Evolutionary conservation across 1,140 invertebrate species (phyloP).

Genomic region (Metopolophium dirhodum): DNA sequence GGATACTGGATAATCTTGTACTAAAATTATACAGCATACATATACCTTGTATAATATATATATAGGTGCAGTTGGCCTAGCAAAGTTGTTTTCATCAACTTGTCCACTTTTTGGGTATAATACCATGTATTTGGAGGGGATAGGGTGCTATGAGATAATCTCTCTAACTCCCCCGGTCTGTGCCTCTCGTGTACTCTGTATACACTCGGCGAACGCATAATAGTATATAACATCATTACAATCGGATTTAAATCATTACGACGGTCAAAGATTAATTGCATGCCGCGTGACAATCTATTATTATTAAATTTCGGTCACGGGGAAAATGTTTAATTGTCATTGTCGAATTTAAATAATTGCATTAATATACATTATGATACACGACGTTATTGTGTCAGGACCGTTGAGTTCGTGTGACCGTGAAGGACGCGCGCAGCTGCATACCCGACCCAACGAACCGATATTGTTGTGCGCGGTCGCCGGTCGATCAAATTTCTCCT

Average conservation of each 20-base stretch:
- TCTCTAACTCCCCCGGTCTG: background rate
- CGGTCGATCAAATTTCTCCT: background rate
- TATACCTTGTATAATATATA: too few species aligned
- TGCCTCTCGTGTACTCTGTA: background rate
- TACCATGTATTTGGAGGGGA: background rate
- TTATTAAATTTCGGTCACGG: background rate
- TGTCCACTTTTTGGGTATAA: background rate
- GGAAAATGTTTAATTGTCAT: slow-evolving; percentile 2
- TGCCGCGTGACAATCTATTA: slow-evolving; percentile 4
- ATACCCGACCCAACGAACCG: background rate
- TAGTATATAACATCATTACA: background rate
- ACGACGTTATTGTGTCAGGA: slow-evolving; percentile 7
- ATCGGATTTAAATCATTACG: background rate
- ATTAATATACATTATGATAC: background rate
- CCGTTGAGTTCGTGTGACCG: background rate
- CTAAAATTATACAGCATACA: too few species aligned
- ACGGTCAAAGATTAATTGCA: background rate
- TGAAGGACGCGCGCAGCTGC: slow-evolving; percentile 7
- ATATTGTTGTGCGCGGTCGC: background rate
- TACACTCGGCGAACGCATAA: background rate
- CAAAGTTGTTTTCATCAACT: background rate
- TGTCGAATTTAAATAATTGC: slow-evolving; percentile 7
- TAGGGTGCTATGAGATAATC: background rate
- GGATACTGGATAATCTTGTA: too few species aligned
- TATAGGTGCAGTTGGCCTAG: too few species aligned